Conservation (phyloP, 1,140 invertebrate species). For the Trachelipus rathkii region DNA sequence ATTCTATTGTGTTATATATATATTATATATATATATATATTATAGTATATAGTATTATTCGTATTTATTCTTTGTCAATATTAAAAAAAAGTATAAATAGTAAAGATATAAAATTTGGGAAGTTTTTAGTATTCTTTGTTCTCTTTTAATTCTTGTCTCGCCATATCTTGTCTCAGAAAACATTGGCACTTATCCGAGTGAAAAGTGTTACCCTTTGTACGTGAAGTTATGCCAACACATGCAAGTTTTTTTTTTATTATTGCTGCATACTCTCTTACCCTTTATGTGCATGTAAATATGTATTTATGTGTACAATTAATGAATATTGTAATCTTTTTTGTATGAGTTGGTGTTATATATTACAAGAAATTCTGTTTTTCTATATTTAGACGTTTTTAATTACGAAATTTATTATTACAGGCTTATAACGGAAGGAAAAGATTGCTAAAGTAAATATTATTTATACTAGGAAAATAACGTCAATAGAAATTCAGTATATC, state of each 20-base stretch:
- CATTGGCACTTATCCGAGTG: too few species aligned
- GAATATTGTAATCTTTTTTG: background rate
- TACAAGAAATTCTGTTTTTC: background rate
- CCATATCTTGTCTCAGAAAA: too few species aligned
- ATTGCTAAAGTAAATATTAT: background rate
- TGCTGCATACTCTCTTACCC: background rate
- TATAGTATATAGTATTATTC: background rate
- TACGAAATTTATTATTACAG: background rate
- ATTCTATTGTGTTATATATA: too few species aligned
- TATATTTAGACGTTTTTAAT: background rate
- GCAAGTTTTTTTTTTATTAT: too few species aligned
- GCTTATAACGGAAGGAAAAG: background rate
- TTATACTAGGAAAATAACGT: constrained; percentile 1
- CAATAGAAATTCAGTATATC: background rate
- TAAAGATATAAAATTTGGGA: too few species aligned
- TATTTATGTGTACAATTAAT: background rate
- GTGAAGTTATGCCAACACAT: too few species aligned
- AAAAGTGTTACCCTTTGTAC: too few species aligned
- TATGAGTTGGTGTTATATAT: background rate
- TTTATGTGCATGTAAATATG: background rate
- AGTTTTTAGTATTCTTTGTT: too few species aligned
- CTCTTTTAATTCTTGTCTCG: too few species aligned
- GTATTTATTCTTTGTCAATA: background rate
- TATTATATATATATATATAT: background rate
- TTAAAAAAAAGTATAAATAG: too few species aligned